phyloP scores from a whole-genome alignment of 1,140 invertebrate genomes.

The Apis mellifera region DNA sequence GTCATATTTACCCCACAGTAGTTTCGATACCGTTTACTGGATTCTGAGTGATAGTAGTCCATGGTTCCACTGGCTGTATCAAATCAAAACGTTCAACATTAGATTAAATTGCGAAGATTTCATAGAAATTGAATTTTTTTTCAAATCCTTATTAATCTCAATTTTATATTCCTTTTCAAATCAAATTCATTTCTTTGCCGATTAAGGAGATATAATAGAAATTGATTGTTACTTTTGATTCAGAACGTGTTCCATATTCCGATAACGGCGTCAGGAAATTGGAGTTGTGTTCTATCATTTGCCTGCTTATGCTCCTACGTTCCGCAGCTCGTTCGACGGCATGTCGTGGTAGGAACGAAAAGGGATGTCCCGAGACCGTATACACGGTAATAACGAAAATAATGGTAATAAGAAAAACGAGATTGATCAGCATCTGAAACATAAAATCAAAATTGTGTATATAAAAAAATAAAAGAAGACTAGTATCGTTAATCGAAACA shows the following conservation, averaged over 20 bases:
- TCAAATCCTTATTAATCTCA: not conserved
- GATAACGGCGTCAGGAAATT: slow-evolving; percentile 30
- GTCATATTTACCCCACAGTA: slow-evolving; percentile 29
- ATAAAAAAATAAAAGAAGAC: not conserved
- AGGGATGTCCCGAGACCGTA: slow-evolving; percentile 38
- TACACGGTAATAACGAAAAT: slow-evolving; percentile 8
- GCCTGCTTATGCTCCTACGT: slow-evolving; percentile 27
- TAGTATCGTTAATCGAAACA: not conserved
- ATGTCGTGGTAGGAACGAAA: slow-evolving; percentile 38
- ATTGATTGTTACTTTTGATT: slow-evolving; percentile 17
- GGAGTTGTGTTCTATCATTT: slow-evolving; percentile 21
- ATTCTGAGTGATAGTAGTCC: slow-evolving; percentile 50
- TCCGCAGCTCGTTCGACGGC: slow-evolving; percentile 35
- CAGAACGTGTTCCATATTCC: slow-evolving; percentile 5
- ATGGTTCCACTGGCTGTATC: slow-evolving; percentile 31
- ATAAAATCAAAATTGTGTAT: slow-evolving; percentile 22
- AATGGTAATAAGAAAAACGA: slow-evolving; percentile 10
- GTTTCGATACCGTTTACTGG: slow-evolving; percentile 42
- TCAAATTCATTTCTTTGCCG: not conserved
- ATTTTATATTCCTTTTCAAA: too few relatives aligned
- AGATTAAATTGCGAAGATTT: not conserved
- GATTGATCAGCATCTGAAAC: slow-evolving; percentile 34
- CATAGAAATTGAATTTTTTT: not conserved
- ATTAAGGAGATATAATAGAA: too few relatives aligned
- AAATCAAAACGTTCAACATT: not conserved